Percentiles rank a stretch among this genome's conserved stretches.
Evolutionary conservation across 2,113 vertebrate genomes (phyloP).

Genomic region (Felis chaus): DNA sequence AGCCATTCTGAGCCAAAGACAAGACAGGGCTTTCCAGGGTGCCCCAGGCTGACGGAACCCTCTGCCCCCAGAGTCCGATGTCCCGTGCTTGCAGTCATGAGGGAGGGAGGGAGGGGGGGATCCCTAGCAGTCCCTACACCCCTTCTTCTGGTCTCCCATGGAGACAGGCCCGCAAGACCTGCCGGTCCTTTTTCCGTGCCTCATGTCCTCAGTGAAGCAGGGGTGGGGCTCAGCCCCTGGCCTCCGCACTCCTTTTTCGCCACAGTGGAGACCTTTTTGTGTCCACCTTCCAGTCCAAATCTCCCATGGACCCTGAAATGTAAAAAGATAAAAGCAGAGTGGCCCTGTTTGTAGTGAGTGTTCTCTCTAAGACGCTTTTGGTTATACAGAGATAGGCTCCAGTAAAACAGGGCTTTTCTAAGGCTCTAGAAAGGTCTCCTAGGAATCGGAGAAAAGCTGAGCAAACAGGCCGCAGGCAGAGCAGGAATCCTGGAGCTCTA

Average conservation of each 20-base stretch:
- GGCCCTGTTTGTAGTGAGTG: not conserved
- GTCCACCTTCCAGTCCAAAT: not conserved
- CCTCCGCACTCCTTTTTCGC: no score
- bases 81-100: not conserved
- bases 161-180: no score
- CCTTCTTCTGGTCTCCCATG: not conserved
- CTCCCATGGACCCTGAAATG: not conserved
- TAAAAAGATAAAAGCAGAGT: not conserved
- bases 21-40: not conserved
- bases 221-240: fast-evolving
- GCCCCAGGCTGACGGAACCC: no score
- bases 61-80: not conserved
- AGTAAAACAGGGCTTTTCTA: not conserved
- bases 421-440: not conserved
- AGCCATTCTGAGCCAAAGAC: not conserved
- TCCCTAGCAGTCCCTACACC: not conserved
- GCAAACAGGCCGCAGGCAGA: not conserved
- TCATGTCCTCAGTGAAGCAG: not conserved
- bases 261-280: not conserved
- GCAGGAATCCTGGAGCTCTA: not conserved
- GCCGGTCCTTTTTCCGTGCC: fast-evolving
- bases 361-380: not conserved
- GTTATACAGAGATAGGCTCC: not conserved
- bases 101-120: not conserved
- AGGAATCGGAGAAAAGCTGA: not conserved